These are phyloP conservation scores for Ichneumoninae sp. DNA, from an alignment of 2,888 invertebrate genomes.

Conservation along the genomic window DNA sequence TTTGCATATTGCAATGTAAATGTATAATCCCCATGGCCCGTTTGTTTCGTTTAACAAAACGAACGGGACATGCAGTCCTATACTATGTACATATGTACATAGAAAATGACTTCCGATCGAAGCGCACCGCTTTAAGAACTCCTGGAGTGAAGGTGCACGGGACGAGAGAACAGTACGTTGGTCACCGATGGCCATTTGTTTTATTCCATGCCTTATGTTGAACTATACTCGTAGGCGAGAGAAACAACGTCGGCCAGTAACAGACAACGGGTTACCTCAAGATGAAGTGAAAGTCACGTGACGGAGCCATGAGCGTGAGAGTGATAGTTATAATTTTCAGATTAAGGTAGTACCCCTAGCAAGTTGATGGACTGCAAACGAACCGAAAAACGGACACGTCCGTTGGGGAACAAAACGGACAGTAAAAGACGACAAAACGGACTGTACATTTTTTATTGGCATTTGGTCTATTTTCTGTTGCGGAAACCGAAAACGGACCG, in stretches of 20 bases:
- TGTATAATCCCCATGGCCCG: conserved; percentile 1
- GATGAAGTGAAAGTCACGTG: too few relatives aligned
- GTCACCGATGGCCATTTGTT: neutral
- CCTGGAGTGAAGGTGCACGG: neutral
- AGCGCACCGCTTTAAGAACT: neutral
- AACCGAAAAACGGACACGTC: too few relatives aligned
- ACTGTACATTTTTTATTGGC: too few relatives aligned
- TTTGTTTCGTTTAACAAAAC: conserved; percentile 13
- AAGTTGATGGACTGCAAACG: too few relatives aligned
- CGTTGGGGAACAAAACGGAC: too few relatives aligned
- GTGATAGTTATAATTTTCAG: too few relatives aligned
- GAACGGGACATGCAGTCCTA: conserved; percentile 12
- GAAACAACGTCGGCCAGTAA: too few relatives aligned
- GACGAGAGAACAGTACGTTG: neutral
- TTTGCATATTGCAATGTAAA: conserved; percentile 28
- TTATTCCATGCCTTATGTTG: neutral
- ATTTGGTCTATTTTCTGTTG: too few relatives aligned
- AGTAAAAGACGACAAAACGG: too few relatives aligned
- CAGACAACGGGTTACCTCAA: neutral
- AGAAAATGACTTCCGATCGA: conserved; percentile 22
- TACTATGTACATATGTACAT: conserved; percentile 19
- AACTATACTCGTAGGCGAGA: neutral
- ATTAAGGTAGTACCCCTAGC: too few relatives aligned
- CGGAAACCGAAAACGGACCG: too few relatives aligned
- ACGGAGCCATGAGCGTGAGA: too few relatives aligned